Conservation (phyloP, 2,113 vertebrate species). For the Gobiocypris rarus region DNA sequence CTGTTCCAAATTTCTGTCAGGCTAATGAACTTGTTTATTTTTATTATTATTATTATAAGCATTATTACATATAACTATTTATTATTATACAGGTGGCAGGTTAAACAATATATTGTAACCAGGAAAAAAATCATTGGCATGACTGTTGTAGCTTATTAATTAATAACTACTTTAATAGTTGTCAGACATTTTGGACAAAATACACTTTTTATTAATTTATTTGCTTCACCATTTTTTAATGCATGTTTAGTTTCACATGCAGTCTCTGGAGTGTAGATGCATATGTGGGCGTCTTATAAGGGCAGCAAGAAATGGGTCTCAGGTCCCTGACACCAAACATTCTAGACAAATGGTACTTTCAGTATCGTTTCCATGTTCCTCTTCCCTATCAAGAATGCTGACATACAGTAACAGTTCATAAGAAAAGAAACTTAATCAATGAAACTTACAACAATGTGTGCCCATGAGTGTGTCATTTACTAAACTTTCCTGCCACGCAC, state of each 20-base stretch:
- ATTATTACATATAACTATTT: not conserved
- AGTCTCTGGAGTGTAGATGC: not conserved
- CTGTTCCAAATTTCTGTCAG: not conserved
- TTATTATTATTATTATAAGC: not conserved
- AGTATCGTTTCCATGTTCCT: constrained; percentile 34
- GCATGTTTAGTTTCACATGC: not conserved
- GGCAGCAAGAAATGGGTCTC: not conserved
- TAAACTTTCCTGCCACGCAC: not conserved
- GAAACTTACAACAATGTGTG: not conserved
- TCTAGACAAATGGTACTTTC: not conserved
- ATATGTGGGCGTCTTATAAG: not conserved
- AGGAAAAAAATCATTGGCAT: not conserved
- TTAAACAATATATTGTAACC: not conserved
- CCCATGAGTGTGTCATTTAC: not conserved
- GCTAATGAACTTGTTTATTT: not conserved
- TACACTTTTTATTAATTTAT: not conserved
- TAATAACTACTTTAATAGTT: not conserved
- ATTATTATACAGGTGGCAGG: not conserved
- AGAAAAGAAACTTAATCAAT: not conserved
- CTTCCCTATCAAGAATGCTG: constrained; percentile 18
- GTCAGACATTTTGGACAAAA: not conserved
- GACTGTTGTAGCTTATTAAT: not conserved
- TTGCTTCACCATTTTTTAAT: not conserved
- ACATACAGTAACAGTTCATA: not conserved
- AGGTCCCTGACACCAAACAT: not conserved